phyloP scores from a whole-genome alignment of 2,797 vertebrate species.

The Corythornis leucogaster region DNA sequence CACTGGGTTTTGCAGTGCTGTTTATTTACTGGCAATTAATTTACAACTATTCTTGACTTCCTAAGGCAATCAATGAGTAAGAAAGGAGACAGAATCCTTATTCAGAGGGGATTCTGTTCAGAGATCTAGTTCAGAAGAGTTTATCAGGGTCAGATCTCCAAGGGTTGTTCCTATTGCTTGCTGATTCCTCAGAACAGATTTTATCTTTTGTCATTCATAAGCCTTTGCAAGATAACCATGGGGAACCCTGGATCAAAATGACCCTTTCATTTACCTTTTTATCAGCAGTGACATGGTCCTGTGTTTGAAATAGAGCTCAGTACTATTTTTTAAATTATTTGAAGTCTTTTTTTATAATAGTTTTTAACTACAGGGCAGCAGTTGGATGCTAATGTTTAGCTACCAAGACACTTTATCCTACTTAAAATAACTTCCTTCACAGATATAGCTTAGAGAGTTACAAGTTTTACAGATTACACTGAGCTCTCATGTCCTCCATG shows the following conservation, averaged over 20 bases:
- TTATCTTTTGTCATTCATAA: neutral
- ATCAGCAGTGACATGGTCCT: neutral
- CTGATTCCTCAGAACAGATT: neutral
- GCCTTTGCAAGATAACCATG: neutral
- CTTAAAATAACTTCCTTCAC: neutral
- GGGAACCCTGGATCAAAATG: neutral
- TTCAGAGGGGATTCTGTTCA: neutral
- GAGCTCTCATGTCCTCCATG: neutral
- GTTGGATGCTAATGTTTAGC: neutral
- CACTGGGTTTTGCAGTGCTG: fast-evolving
- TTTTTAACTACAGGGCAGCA: neutral
- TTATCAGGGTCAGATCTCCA: neutral
- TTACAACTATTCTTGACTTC: neutral
- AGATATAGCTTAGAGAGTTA: neutral
- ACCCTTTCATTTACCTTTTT: neutral
- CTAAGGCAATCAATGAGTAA: neutral
- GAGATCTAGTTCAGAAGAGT: neutral
- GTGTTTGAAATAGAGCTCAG: neutral
- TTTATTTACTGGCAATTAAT: neutral
- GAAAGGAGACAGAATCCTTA: neutral
- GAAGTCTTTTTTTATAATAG: neutral
- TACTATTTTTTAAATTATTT: neutral
- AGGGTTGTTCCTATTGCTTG: neutral
- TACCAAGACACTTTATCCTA: neutral
- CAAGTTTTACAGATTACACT: neutral